Base-by-base conservation (phyloP, 2,113 vertebrate genomes). In the Xenus cinereus region DNA sequence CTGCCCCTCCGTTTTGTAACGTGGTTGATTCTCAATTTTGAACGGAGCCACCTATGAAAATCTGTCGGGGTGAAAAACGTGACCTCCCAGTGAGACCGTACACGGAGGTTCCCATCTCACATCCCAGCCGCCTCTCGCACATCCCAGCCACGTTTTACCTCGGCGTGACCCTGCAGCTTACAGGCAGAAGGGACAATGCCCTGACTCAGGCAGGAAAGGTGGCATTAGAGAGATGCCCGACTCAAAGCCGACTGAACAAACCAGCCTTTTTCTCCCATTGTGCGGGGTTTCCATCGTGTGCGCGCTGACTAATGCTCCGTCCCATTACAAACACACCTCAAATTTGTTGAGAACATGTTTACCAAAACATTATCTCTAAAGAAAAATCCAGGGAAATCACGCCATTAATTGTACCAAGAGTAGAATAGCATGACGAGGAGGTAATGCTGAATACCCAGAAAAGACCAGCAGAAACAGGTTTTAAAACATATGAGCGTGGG, bases 201-300 rank as follows among this genome's bases (percentile, higher is more conserved):
- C 89, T 98, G 97, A 98, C 94, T 97, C 97, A 98, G 96, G 95
- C 98, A 98, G 98, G 98, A 98, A 98, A 98, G 98, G 97, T 97
- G 96, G 97, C 92, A 97, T 97, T 96, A 97, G 91, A 91, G 95
- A 94, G 96, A 98, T 97, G 93, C 96, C 56, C 77, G 59, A 3
- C 82, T 87, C 88, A 98, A 98, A 97, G 93, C 93, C 39, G 24
- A 81, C 93, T 97, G 97, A 98, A 96, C 96, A 98, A 98, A 98
- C 97, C 81, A 94, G 91, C 51, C 67, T 89, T 84, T 91, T 91
- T 95, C 92, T 76, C 63, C 96, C 92, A 95, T 98, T 98, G 97
- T 98, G 78, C 4, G 0, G 43, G 45, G 24, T 90, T 98, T 97
- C 96, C 87, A 96, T 96, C 83, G 37, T 51, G 84, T 93, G 83